Evolutionary conservation across 1,140 invertebrate genomes (phyloP).

Genomic region (Nylanderia fulva): DNA sequence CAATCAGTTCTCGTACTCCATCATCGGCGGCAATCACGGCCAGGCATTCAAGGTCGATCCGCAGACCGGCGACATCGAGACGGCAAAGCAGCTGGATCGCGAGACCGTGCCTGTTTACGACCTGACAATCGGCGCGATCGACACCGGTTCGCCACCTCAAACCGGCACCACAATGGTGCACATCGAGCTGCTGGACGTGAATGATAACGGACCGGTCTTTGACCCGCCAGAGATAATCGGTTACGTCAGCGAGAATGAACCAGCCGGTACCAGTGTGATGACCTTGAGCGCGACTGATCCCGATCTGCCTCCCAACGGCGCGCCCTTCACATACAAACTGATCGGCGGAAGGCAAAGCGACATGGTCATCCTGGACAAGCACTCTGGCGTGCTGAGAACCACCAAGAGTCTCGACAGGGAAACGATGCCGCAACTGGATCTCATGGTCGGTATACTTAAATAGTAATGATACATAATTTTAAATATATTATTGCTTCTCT

Average conservation of each 20-base stretch:
- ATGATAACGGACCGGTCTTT: conserved; percentile 97
- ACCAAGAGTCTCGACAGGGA: conserved; percentile 94
- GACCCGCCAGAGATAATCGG: conserved; percentile 90
- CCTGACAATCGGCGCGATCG: conserved; percentile 95
- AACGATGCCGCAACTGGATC: conserved; percentile 90
- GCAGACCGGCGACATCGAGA: conserved; percentile 93
- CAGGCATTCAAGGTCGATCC: conserved; percentile 96
- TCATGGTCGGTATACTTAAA: conserved; percentile 85
- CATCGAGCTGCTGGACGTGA: conserved; percentile 93
- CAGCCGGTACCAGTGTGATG: conserved; percentile 93
- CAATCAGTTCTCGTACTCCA: conserved; percentile 96
- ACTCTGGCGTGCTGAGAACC: conserved; percentile 93
- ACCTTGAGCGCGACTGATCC: conserved; percentile 94
- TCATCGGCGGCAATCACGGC: conserved; percentile 93
- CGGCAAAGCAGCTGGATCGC: conserved; percentile 91
- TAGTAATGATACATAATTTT: not conserved
- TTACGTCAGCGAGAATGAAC: conserved; percentile 95
- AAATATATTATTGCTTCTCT: not conserved
- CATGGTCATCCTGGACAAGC: conserved; percentile 91
- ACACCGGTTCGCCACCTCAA: conserved; percentile 94
- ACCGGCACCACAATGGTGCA: conserved; percentile 94
- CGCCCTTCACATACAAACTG: conserved; percentile 94
- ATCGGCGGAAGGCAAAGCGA: conserved; percentile 92
- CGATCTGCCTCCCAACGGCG: conserved; percentile 96
- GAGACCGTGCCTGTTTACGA: conserved; percentile 92